phyloP scores from a whole-genome alignment of 1,140 invertebrate species.

The Hycleus cichorii region DNA sequence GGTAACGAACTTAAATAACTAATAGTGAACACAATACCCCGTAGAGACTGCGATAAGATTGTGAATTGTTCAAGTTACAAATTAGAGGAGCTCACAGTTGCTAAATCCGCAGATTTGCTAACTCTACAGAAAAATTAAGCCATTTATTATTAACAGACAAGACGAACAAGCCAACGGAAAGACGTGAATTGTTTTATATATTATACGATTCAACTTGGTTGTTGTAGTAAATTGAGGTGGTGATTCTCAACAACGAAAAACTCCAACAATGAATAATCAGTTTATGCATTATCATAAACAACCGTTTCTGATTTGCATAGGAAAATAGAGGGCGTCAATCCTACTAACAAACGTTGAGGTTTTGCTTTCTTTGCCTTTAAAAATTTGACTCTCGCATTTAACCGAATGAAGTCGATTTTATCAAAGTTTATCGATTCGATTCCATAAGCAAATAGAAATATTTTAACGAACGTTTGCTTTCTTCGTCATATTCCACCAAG shows the following conservation, averaged over 20 bases:
- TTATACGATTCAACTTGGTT: not conserved
- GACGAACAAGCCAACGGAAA: constrained; percentile 26
- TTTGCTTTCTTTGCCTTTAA: constrained; percentile 4
- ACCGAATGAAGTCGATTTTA: constrained; percentile 8
- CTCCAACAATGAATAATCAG: constrained; percentile 30
- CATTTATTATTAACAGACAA: constrained; percentile 36
- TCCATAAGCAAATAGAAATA: constrained; percentile 12
- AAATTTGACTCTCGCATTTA: constrained; percentile 10
- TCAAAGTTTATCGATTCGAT: constrained; percentile 8
- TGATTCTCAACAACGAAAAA: constrained; percentile 17
- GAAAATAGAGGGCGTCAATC: constrained; percentile 21
- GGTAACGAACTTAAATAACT: constrained; percentile 24
- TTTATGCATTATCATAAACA: constrained; percentile 30
- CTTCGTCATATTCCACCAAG: not conserved
- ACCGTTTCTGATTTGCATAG: constrained; percentile 27
- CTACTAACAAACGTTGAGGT: no score
- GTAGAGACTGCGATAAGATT: constrained; percentile 29
- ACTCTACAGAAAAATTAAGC: constrained; percentile 35
- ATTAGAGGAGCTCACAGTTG: constrained; percentile 28
- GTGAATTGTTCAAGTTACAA: constrained; percentile 33
- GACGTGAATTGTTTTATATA: not conserved
- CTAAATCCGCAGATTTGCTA: constrained; percentile 31
- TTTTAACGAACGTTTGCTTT: constrained; percentile 8
- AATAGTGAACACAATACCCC: constrained; percentile 18
- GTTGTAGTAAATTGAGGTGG: no score